phyloP scores from a whole-genome alignment of 2,113 vertebrate species.

The Asarcornis scutulata region DNA sequence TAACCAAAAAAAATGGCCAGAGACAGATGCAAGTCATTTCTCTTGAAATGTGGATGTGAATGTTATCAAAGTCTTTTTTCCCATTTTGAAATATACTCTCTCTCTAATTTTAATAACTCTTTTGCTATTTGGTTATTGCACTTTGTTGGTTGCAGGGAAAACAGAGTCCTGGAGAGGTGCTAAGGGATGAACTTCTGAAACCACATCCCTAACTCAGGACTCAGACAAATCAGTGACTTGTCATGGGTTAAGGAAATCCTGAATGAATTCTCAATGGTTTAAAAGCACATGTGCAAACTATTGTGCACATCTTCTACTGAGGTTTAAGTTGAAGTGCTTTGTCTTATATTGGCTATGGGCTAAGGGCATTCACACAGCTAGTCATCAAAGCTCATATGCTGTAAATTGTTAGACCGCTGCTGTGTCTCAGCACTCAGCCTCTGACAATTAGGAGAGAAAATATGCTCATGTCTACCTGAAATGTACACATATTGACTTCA shows the following conservation, averaged over 20 bases:
- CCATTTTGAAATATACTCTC: not conserved
- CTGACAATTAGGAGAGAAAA: not conserved
- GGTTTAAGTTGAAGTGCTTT: not conserved
- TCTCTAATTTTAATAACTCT: not conserved
- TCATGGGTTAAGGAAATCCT: not conserved
- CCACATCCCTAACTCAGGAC: not conserved
- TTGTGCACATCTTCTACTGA: not conserved
- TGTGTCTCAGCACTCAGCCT: not conserved
- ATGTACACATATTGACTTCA: not conserved
- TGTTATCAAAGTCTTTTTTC: not conserved
- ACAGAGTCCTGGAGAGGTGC: not conserved
- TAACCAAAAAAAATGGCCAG: not conserved
- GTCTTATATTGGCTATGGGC: not conserved
- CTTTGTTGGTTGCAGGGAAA: not conserved
- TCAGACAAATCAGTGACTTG: not conserved
- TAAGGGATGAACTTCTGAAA: not conserved
- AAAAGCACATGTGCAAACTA: not conserved
- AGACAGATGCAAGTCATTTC: not conserved
- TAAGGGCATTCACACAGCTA: not conserved
- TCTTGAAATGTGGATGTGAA: not conserved
- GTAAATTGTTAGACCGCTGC: not conserved
- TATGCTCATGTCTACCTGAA: not conserved
- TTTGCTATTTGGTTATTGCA: not conserved
- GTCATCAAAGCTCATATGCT: not conserved
- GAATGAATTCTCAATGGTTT: not conserved